Evolutionary conservation across 2,888 invertebrate species (phyloP).

Genomic region (Trichogramma dendrolimi): DNA sequence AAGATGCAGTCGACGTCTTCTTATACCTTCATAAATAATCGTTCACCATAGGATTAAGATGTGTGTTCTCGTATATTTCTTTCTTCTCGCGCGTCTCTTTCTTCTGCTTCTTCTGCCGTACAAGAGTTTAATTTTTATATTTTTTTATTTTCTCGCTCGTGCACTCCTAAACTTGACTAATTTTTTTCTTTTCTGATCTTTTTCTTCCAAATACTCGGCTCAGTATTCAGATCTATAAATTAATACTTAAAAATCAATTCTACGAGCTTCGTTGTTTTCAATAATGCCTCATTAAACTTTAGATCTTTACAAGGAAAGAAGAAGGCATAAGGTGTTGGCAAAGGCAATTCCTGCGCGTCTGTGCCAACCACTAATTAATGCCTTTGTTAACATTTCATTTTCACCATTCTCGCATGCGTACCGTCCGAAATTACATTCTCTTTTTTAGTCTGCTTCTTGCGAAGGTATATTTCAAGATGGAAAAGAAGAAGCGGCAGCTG

Average conservation of each 20-base stretch:
- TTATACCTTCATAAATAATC: constrained; percentile 46
- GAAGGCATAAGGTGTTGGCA: not conserved
- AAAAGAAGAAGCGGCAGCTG: constrained; percentile 47
- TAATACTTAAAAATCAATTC: constrained; percentile 19
- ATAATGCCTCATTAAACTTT: constrained; percentile 11
- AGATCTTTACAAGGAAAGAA: not conserved
- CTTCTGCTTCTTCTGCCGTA: not conserved
- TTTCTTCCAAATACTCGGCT: not conserved
- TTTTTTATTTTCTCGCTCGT: too few relatives aligned
- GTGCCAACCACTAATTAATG: constrained; percentile 15
- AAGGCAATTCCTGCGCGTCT: not conserved
- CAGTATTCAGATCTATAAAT: constrained; percentile 10
- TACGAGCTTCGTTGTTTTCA: constrained; percentile 6
- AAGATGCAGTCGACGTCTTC: constrained; percentile 32
- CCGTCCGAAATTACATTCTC: too few relatives aligned
- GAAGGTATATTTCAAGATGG: constrained; percentile 27
- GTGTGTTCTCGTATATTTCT: constrained; percentile 8
- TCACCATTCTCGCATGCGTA: not conserved
- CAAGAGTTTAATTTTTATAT: too few relatives aligned
- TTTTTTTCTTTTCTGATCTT: not conserved
- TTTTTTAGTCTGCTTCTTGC: not conserved
- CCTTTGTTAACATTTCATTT: constrained; percentile 21
- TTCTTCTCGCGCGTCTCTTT: not conserved
- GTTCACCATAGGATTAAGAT: constrained; percentile 42
- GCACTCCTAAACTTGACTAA: too few relatives aligned